Conservation (phyloP, 2,888 invertebrate genomes). For the Brachyopa scutellaris region DNA sequence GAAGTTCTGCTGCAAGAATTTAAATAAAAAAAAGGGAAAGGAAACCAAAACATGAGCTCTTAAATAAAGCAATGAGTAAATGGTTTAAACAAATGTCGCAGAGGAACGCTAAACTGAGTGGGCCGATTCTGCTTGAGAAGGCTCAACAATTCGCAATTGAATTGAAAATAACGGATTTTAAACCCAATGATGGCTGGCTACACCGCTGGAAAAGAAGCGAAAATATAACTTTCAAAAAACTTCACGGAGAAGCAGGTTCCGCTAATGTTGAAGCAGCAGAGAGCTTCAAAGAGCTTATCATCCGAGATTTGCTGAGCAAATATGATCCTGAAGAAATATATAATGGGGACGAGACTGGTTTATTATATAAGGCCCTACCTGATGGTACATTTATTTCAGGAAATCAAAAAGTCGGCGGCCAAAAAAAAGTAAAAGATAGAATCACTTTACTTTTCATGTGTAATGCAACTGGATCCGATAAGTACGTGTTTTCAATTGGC, state of each 20-base stretch:
- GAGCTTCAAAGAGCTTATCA: constrained; percentile 28
- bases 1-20: too few relatives aligned
- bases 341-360: constrained; percentile 34
- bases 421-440: constrained; percentile 37
- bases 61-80: constrained; percentile 25
- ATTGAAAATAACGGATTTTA: constrained; percentile 21
- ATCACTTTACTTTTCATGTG: constrained; percentile 25
- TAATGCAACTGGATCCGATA: constrained; percentile 43
- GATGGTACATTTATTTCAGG: constrained; percentile 42
- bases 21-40: too few relatives aligned
- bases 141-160: constrained; percentile 34
- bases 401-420: constrained; percentile 14
- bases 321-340: constrained; percentile 17
- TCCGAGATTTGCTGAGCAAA: constrained; percentile 29
- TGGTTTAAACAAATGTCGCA: constrained; percentile 36
- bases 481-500: constrained; percentile 46
- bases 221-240: constrained; percentile 20
- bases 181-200: background rate
- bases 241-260: constrained; percentile 40
- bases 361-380: constrained; percentile 45
- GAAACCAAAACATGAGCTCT: too few relatives aligned
- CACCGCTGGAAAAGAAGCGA: constrained; percentile 13
- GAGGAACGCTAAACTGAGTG: constrained; percentile 21
- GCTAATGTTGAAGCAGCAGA: constrained; percentile 39
- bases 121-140: constrained; percentile 18